phyloP scores from a whole-genome alignment of 1,140 invertebrate species.

The Magallana angulata region DNA sequence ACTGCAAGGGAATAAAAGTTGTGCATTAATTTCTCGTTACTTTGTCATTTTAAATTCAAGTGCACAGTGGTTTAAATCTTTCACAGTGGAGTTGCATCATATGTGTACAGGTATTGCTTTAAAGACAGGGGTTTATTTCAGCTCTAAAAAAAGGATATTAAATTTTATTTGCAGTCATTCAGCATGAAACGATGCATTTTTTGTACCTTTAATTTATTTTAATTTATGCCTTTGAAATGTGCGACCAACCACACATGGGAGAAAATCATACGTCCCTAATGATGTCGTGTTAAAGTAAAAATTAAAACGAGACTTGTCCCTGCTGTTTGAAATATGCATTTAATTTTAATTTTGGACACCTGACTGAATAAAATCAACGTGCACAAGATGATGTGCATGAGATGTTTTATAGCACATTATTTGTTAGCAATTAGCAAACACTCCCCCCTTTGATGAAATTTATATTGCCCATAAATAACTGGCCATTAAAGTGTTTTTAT shows the following conservation, averaged over 20 bases:
- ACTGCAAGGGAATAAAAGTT: slow-evolving; percentile 19
- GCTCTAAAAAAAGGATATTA: neutral
- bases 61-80: neutral
- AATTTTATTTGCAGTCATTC: neutral
- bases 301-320: neutral
- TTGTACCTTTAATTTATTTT: neutral
- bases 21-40: slow-evolving; percentile 33
- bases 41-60: slow-evolving; percentile 31
- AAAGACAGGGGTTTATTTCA: neutral
- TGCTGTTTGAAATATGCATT: slow-evolving; percentile 17
- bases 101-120: neutral
- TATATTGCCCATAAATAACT: neutral
- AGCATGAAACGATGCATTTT: neutral
- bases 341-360: slow-evolving; percentile 2
- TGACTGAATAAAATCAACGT: neutral
- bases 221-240: neutral
- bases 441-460: neutral
- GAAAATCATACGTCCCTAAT: neutral
- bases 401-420: neutral
- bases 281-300: neutral
- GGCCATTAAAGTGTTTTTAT: neutral
- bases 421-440: slow-evolving; percentile 23
- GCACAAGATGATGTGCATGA: slow-evolving; percentile 1
- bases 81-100: neutral
- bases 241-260: neutral